phyloP scores from a whole-genome alignment of 2,888 invertebrate species.

The Hemaris fuciformis region DNA sequence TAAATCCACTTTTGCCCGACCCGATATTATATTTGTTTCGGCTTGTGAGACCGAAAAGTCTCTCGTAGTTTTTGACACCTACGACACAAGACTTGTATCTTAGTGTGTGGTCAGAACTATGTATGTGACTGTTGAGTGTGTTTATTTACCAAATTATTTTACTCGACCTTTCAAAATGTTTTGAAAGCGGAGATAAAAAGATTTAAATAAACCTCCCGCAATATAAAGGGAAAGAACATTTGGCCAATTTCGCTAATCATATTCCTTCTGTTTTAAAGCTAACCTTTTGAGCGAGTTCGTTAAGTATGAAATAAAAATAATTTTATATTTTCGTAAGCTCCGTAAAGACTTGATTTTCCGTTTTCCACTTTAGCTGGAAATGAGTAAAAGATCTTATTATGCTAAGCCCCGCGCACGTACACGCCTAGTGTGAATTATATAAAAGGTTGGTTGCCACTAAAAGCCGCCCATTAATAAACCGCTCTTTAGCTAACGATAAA shows the following conservation, averaged over 20 bases:
- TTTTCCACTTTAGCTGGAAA: neutral
- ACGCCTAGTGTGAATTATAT: slow-evolving; percentile 35
- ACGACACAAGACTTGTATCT: too few relatives aligned
- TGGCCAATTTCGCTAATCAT: neutral
- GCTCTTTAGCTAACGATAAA: slow-evolving; percentile 26
- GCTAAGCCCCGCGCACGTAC: slow-evolving; percentile 27
- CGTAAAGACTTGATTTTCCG: neutral
- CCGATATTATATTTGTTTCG: too few relatives aligned
- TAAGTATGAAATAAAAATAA: neutral
- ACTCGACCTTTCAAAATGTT: too few relatives aligned
- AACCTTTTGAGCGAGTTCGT: neutral
- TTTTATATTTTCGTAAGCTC: neutral
- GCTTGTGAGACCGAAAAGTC: too few relatives aligned
- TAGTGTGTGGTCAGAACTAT: too few relatives aligned
- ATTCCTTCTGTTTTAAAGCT: neutral
- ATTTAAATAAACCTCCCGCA: neutral
- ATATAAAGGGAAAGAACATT: neutral
- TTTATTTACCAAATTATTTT: too few relatives aligned
- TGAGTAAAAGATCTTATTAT: slow-evolving; percentile 13
- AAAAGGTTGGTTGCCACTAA: slow-evolving; percentile 38
- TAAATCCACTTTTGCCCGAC: too few relatives aligned
- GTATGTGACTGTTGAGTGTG: too few relatives aligned
- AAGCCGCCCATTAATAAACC: slow-evolving; percentile 39
- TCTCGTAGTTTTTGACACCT: too few relatives aligned
- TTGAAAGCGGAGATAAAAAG: neutral